phyloP scores from a whole-genome alignment of 2,113 vertebrate genomes.

The Callospermophilus lateralis region DNA sequence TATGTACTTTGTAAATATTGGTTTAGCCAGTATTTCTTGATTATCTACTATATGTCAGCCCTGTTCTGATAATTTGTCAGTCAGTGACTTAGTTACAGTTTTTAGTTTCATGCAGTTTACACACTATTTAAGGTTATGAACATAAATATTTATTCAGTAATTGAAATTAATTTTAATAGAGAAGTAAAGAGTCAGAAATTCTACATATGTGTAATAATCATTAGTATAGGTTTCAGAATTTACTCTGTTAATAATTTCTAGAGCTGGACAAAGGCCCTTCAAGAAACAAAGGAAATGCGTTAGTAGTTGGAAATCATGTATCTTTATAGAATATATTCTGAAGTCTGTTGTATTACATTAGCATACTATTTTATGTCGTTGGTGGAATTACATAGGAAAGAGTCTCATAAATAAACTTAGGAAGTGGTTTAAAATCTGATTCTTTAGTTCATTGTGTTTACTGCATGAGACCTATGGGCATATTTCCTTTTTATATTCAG shows the following conservation, averaged over 20 bases:
- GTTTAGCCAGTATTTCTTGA: neutral
- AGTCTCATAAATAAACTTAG: neutral
- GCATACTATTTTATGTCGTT: neutral
- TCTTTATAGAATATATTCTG: neutral
- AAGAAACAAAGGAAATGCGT: neutral
- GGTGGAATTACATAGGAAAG: neutral
- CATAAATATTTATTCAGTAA: neutral
- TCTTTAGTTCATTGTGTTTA: neutral
- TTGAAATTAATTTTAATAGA: constrained; percentile 37
- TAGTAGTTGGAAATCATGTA: neutral
- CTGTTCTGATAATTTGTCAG: neutral
- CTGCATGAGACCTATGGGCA: neutral
- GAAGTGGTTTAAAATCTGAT: neutral
- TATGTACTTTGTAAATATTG: neutral
- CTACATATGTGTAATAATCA: neutral
- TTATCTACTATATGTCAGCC: neutral
- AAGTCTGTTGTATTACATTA: neutral
- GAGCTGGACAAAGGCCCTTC: neutral
- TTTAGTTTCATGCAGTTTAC: neutral
- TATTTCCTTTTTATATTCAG: neutral
- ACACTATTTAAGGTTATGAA: neutral
- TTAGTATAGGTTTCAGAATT: neutral
- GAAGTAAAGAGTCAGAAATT: neutral
- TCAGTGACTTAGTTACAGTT: neutral
- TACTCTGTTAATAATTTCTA: neutral